Conservation (phyloP, 2,888 invertebrate genomes). For the Cataglyphis albicans region DNA sequence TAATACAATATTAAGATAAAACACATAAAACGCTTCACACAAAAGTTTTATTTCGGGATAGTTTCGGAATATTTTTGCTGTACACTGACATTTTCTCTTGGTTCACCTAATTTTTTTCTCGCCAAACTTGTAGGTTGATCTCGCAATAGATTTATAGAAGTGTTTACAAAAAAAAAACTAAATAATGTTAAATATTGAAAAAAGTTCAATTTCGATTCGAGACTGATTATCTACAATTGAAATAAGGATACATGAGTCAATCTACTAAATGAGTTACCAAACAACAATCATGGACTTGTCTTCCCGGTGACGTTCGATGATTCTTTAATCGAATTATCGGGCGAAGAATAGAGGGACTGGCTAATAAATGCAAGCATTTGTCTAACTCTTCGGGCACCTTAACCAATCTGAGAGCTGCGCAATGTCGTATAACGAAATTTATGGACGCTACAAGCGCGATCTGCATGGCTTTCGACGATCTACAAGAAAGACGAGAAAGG, state of each 20-base stretch:
- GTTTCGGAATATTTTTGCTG: background rate
- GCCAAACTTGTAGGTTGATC: background rate
- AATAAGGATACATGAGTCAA: background rate
- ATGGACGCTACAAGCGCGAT: slow-evolving; percentile 70
- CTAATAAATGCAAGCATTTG: slow-evolving; percentile 74
- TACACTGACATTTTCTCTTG: background rate
- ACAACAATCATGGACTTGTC: slow-evolving; percentile 33
- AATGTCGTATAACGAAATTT: slow-evolving; percentile 73
- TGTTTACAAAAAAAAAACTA: background rate
- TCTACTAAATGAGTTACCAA: slow-evolving; percentile 1
- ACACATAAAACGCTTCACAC: background rate
- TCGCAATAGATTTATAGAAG: background rate
- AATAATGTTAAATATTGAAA: background rate
- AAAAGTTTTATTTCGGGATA: slow-evolving; percentile 17
- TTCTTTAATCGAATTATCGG: slow-evolving; percentile 76
- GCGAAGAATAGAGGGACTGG: slow-evolving; percentile 1
- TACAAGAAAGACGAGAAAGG: slow-evolving; percentile 5
- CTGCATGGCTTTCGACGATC: slow-evolving; percentile 68
- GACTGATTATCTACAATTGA: background rate
- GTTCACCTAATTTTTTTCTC: background rate
- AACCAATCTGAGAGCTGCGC: slow-evolving; percentile 68
- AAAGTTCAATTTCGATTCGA: background rate
- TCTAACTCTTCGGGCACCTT: slow-evolving; percentile 67
- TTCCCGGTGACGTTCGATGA: slow-evolving; percentile 48
- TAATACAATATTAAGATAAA: slow-evolving; percentile 18